These are phyloP conservation scores for Temnothorax curvispinosus DNA, from an alignment of 1,140 invertebrate genomes.

Conservation along the genomic window DNA sequence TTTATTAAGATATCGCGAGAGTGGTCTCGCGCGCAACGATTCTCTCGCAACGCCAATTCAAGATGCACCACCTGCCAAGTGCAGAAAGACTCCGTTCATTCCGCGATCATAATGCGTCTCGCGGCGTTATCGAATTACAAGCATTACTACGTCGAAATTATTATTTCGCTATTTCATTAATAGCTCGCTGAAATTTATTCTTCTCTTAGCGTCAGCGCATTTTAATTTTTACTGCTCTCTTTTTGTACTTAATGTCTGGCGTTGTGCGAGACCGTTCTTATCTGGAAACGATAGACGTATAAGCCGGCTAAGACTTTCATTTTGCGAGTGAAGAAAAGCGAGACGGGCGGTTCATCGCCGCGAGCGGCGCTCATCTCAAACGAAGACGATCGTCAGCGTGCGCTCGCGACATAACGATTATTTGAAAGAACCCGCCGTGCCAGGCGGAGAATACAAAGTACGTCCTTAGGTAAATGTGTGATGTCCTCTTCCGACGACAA, in stretches of 20 bases:
- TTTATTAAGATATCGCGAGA: conserved; percentile 52
- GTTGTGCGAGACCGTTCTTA: conserved; percentile 32
- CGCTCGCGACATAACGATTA: conserved; percentile 79
- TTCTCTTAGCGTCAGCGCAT: background rate
- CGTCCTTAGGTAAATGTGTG: conserved; percentile 81
- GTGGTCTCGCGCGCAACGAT: background rate
- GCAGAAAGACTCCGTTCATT: conserved; percentile 10
- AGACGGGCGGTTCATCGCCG: conserved; percentile 58
- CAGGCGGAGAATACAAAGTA: conserved; percentile 82
- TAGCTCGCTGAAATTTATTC: background rate
- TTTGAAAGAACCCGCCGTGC: conserved; percentile 78
- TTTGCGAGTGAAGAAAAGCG: conserved; percentile 17
- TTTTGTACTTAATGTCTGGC: background rate
- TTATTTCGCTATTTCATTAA: background rate
- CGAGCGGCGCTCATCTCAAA: conserved; percentile 43
- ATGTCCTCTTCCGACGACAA: conserved; percentile 49
- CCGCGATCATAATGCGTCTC: background rate
- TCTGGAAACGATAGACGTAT: conserved; percentile 45
- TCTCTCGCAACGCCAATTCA: background rate
- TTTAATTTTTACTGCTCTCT: background rate
- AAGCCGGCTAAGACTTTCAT: conserved; percentile 17
- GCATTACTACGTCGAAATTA: background rate
- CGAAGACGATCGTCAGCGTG: conserved; percentile 59
- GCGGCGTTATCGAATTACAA: background rate
- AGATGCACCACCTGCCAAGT: background rate